Evolutionary conservation across 37 sponge, comb jelly and placozoan species (phyloP).

Genomic region (Axinella damicornis): DNA sequence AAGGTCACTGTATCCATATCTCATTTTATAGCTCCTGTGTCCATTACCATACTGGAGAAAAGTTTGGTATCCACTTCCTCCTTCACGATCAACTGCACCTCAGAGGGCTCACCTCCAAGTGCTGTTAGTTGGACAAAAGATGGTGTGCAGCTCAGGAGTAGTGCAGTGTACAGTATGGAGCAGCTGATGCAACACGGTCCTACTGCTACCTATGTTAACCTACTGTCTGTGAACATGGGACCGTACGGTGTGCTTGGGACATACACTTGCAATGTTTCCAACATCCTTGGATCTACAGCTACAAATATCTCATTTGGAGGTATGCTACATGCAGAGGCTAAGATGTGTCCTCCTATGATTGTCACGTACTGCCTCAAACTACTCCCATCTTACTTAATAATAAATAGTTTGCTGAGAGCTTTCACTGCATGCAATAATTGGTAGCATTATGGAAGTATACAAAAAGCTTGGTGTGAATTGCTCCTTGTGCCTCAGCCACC

Average conservation of each 20-base stretch:
- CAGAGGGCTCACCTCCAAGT: conserved; percentile 9
- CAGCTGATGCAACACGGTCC: neutral
- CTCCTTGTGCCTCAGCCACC: too few relatives aligned
- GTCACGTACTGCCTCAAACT: neutral
- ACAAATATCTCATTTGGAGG: conserved; percentile 11
- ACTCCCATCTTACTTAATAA: neutral
- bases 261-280: neutral
- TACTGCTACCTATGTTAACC: neutral
- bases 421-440: too few relatives aligned
- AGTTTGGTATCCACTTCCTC: too few relatives aligned
- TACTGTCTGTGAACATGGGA: neutral
- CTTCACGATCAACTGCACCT: conserved; percentile 19
- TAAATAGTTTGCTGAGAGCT: too few relatives aligned
- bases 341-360: too few relatives aligned
- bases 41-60: too few relatives aligned
- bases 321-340: neutral
- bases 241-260: neutral
- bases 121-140: conserved; percentile 18
- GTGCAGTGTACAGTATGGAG: neutral
- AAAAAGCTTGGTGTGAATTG: too few relatives aligned
- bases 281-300: too few relatives aligned
- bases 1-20: too few relatives aligned
- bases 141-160: neutral
- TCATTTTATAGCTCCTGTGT: too few relatives aligned
- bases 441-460: too few relatives aligned